Conservation (phyloP, 2,113 vertebrate genomes). For the Melierax canorus region DNA sequence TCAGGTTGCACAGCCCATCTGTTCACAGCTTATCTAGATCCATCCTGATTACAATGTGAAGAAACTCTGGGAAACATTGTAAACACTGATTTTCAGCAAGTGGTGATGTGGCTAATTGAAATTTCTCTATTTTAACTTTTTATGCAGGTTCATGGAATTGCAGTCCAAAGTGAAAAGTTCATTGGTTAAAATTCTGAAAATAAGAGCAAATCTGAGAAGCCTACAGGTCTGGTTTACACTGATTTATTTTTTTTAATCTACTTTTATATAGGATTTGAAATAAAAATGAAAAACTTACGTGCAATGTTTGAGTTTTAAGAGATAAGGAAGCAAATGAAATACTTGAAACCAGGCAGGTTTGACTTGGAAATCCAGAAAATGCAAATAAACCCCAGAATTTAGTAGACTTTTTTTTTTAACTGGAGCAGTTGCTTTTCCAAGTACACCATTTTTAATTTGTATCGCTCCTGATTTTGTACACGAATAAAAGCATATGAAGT, state of each 20-base stretch:
- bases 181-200: constrained; percentile 68
- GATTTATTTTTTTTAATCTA: background rate
- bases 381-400: background rate
- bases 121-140: background rate
- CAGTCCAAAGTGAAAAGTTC: constrained; percentile 73
- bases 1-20: background rate
- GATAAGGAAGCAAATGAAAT: background rate
- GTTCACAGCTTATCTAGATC: background rate
- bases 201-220: constrained; percentile 72
- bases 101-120: background rate
- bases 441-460: background rate
- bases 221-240: constrained; percentile 64
- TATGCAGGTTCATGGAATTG: constrained; percentile 71
- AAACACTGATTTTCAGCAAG: background rate
- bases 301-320: background rate
- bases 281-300: background rate
- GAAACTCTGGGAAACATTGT: background rate
- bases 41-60: background rate
- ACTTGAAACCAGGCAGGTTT: background rate
- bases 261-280: background rate
- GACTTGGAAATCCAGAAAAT: background rate
- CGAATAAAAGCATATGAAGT: background rate
- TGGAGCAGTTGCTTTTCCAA: background rate
- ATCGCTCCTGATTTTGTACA: background rate
- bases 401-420: background rate